Evolutionary conservation across 2,797 vertebrate species (phyloP).

Genomic region (Malurus leucopterus): DNA sequence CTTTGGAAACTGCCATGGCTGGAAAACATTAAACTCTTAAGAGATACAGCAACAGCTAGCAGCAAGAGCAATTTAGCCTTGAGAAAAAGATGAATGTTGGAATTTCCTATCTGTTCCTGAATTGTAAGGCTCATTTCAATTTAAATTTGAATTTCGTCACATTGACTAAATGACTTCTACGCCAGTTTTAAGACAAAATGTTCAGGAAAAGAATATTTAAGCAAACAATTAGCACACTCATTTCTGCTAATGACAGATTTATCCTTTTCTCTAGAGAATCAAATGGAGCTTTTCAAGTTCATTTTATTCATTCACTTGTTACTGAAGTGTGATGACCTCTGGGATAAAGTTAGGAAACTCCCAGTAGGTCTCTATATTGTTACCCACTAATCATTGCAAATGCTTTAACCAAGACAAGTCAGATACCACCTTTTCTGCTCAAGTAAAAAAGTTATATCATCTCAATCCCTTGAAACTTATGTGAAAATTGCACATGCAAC

Average conservation of each 20-base stretch:
- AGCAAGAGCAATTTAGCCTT: constrained; percentile 20
- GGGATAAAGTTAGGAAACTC: not conserved
- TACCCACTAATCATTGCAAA: not conserved
- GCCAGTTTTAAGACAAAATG: not conserved
- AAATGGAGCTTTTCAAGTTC: constrained; percentile 24
- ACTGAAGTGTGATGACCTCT: constrained; percentile 1
- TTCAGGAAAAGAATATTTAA: constrained; percentile 52
- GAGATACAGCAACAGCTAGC: not conserved
- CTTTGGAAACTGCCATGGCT: not conserved
- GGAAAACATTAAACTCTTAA: constrained; percentile 20
- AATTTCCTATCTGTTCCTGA: not conserved
- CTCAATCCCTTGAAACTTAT: not conserved
- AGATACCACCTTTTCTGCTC: not conserved
- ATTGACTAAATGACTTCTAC: constrained; percentile 34
- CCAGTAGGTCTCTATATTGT: not conserved
- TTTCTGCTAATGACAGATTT: constrained; percentile 22
- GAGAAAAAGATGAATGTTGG: not conserved
- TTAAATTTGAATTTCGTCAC: constrained; percentile 25
- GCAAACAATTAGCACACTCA: constrained; percentile 7
- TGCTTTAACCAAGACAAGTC: not conserved
- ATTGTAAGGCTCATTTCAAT: constrained; percentile 48
- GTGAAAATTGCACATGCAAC: not conserved
- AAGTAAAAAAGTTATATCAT: not conserved
- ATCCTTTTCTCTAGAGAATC: constrained; percentile 15
- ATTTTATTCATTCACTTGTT: constrained; percentile 11